phyloP scores from a whole-genome alignment of 2,888 invertebrate species.

The Cinara cedri region DNA sequence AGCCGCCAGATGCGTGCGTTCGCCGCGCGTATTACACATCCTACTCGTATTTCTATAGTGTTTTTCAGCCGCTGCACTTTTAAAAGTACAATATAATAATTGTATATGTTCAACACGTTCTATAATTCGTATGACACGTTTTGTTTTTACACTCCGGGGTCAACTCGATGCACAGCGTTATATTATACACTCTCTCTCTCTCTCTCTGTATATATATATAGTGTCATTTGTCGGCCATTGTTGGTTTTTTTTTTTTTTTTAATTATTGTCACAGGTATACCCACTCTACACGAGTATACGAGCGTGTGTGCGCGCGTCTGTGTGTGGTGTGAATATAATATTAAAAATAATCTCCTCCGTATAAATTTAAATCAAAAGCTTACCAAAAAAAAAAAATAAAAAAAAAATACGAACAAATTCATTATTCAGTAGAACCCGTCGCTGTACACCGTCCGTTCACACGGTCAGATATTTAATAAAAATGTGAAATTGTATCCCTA shows the following conservation, averaged over 20 bases:
- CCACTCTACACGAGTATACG: neutral
- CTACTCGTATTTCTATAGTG: too few species aligned
- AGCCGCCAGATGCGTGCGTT: too few species aligned
- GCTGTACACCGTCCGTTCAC: too few species aligned
- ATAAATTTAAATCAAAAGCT: neutral
- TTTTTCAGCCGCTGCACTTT: too few species aligned
- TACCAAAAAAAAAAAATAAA: neutral
- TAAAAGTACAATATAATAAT: too few species aligned
- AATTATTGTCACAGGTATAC: conserved; percentile 31
- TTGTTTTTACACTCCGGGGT: conserved; percentile 26
- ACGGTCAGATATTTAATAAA: too few species aligned
- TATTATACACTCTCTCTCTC: too few species aligned
- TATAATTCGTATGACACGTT: conserved; percentile 15
- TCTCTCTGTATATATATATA: too few species aligned
- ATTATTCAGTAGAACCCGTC: too few species aligned
- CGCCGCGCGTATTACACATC: too few species aligned
- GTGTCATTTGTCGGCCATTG: conserved; percentile 45
- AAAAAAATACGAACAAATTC: neutral
- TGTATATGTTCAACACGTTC: conserved; percentile 29
- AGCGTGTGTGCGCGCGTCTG: neutral
- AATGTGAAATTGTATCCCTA: too few species aligned
- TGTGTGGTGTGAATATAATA: neutral
- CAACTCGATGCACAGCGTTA: conserved; percentile 6
- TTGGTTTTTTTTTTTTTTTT: conserved; percentile 12
- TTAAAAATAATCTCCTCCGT: too few species aligned